Conservation (phyloP, 2,797 vertebrate genomes). For the Macrochelys suwanniensis region DNA sequence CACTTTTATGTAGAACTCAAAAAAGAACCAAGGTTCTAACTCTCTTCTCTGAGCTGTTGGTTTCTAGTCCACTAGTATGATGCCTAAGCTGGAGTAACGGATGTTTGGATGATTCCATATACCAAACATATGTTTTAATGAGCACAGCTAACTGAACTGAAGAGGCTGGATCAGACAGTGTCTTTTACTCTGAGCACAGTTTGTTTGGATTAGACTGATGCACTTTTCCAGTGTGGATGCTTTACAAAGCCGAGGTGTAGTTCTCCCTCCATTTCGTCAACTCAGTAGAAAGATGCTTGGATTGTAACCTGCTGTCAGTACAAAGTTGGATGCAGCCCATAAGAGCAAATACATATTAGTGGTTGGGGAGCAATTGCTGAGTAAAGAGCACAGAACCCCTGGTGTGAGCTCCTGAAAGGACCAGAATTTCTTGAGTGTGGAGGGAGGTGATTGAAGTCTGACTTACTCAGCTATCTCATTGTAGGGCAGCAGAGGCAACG, state of each 20-base stretch:
- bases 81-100: no score
- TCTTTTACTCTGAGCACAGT: not conserved
- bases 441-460: not conserved
- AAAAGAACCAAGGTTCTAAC: not conserved
- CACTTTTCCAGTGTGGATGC: not conserved
- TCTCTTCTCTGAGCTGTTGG: no score
- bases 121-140: no score
- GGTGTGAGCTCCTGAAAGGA: not conserved
- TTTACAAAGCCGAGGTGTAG: not conserved
- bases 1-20: not conserved
- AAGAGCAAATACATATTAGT: no score
- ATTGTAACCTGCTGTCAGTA: not conserved
- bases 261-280: not conserved
- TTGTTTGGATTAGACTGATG: not conserved
- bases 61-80: no score
- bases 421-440: rapidly evolving
- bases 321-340: not conserved
- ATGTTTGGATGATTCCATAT: no score
- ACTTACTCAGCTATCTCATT: no score
- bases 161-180: not conserved
- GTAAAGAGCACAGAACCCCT: not conserved
- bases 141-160: not conserved
- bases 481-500: not conserved
- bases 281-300: not conserved
- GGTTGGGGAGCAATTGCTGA: not conserved